Evolutionary conservation across 2,113 vertebrate genomes (phyloP), one percentile per base, ranked within the genome.

Genomic region (Pao palembangensis): DNA sequence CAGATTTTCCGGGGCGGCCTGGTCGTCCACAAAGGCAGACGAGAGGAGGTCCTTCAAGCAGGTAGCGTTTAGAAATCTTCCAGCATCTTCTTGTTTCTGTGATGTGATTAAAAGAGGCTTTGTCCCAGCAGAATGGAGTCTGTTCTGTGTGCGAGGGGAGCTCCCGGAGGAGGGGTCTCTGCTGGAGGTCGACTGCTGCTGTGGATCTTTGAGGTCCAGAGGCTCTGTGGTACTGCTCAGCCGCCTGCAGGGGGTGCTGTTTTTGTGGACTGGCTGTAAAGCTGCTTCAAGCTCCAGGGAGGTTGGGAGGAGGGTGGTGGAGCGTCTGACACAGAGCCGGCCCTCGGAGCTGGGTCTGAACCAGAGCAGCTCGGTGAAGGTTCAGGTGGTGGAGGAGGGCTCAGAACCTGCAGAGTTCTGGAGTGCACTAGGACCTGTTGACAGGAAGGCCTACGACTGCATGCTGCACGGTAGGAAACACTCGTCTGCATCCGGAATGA

Each of bases 381-480:
- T 88, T 58, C 78, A 86, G 47, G 72, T 80, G 4, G 80, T 91
- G 34, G 91, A 92, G 38, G 92, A 93, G 58, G 91, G 90, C 6
- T 83, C 84, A 16, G 92, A 93, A 52, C 87, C 87, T 0, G 61
- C 66, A 21, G 91, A 90, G n/a, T 92, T 93, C 75, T 92, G 91
- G 92, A 72, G 70, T 2, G 90, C 84, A 0, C 71, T 93, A 62
- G 90, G 90, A 16, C 82, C 76, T 46, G 83, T 81, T 79, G 86
- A 91, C 82, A 89, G 89, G 66, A 92, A 91, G 76, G 84, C 89
- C 41, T 93, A 93, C 14, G 91, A 93, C 75, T 91, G 90, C 80
- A 92, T 93, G 91, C 71, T 93, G 49, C 90, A 92, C 88, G 91
- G 92, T 93, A 71, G 57, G 17, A 23, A 23, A 28, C 6, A 7